Base-by-base conservation (phyloP, 2,888 invertebrate species). In the Calameuta filiformis region DNA sequence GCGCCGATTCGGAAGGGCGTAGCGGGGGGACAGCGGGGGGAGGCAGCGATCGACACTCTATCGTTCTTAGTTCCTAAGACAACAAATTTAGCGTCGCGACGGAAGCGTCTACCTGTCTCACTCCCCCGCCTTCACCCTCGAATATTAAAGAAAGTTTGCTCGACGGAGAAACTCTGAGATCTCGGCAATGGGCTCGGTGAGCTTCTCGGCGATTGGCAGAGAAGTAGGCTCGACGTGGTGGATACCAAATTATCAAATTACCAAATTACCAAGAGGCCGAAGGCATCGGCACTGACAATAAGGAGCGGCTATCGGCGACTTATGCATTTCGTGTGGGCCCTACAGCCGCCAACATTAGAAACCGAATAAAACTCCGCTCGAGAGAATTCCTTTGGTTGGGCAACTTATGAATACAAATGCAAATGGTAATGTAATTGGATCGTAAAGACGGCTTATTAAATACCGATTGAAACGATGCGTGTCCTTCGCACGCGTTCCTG, bases 381-480 rank as follows among this genome's bases (percentile, higher is more conserved):
- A 30, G 34, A 34, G 35, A 73, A n/a, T n/a, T 33, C 31, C 35
- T 33, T 35, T 73, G 73, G 76, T 78, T 76, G 78, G 73, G 76
- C 73, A 78, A 78, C 73, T 69, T 75, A 76, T 78, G 76, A 76
- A 76, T 76, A 78, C 75, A 73, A 76, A 69, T 76, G 68, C 73
- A 56, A 35, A 76, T 76, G 75, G 71, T 76, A 73, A 78, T 76
- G 34, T n/a, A 31, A 30, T 78, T 71, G 78, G 75, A 73, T 35
- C 75, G 77, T 78, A 69, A 78, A 75, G 75, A 69, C 77, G 34
- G 69, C 30, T 75, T 69, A 73, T 78, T 78, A 30, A 75, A 35
- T 31, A 69, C 68, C 40, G 77, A 40, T 40, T 40, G 40, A 40
- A 15, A 40, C 15, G 40, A 40, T 40, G 15, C 15, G 0, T 40